Evolutionary conservation across 1,140 invertebrate species (phyloP).

Genomic region (Drosophila parvula): DNA sequence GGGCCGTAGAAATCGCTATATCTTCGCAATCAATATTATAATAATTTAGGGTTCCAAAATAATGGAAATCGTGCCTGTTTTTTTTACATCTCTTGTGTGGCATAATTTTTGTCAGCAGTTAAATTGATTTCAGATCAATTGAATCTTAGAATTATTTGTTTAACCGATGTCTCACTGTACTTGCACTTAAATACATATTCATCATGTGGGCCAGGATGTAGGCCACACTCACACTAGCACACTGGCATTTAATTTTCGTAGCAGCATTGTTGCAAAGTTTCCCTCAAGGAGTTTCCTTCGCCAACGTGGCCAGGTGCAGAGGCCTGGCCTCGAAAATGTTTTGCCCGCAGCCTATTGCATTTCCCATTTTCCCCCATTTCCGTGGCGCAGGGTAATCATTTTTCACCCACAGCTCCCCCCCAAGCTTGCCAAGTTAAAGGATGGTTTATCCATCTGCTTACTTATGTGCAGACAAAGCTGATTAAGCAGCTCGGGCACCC

Average conservation of each 20-base stretch:
- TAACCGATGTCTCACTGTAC: neutral
- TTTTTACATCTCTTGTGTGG: too few species aligned
- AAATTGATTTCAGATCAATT: neutral
- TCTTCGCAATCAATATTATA: too few species aligned
- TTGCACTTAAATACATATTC: constrained; percentile 39
- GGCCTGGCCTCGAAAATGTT: constrained; percentile 52
- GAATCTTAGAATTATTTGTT: too few species aligned
- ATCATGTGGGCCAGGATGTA: constrained; percentile 68
- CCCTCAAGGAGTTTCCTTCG: constrained; percentile 48
- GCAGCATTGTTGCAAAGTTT: constrained; percentile 45
- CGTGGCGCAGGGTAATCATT: neutral
- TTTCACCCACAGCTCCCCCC: neutral
- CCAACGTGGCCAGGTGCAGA: constrained; percentile 32
- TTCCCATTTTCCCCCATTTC: constrained; percentile 13
- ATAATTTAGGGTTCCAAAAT: too few species aligned
- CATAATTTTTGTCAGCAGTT: too few species aligned
- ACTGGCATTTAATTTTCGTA: constrained; percentile 5
- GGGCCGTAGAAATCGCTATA: too few species aligned
- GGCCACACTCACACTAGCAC: constrained; percentile 51
- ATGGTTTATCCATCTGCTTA: constrained; percentile 47
- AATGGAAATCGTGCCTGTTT: too few species aligned
- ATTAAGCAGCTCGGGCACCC: constrained; percentile 42
- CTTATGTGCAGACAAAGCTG: constrained; percentile 51
- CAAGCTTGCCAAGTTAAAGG: constrained; percentile 16
- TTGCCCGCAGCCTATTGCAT: constrained; percentile 31